Evolutionary conservation across 2,888 invertebrate genomes (phyloP).

Genomic region (Pandemis heparana): DNA sequence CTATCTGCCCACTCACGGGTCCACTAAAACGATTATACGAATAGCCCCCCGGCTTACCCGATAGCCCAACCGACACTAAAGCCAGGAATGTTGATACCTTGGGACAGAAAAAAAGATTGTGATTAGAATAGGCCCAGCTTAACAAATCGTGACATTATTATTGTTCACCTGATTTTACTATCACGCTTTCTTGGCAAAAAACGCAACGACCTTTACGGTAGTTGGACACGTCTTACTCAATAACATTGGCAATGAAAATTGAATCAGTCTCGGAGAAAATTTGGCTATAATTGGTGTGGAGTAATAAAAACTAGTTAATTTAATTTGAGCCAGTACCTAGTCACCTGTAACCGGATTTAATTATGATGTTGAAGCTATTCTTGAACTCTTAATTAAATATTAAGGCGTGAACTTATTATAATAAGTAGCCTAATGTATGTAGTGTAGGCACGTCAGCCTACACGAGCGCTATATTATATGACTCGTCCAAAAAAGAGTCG

Average conservation of each 20-base stretch:
- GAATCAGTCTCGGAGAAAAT: conserved; percentile 59
- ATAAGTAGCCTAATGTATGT: no score
- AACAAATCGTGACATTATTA: conserved; percentile 19
- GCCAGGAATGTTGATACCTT: conserved; percentile 65
- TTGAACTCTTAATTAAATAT: not conserved
- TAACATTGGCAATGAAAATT: conserved; percentile 74
- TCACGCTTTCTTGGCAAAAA: conserved; percentile 53
- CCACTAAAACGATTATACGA: conserved; percentile 91
- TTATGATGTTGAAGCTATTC: not conserved
- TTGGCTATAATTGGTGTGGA: conserved; percentile 39
- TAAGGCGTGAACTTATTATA: no score
- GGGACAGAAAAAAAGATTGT: conserved; percentile 25
- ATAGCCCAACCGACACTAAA: conserved; percentile 59
- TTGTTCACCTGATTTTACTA: conserved; percentile 19
- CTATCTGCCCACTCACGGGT: conserved; percentile 89
- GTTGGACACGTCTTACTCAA: conserved; percentile 66
- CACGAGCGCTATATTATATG: no score
- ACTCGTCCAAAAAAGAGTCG: no score
- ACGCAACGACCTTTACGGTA: conserved; percentile 76
- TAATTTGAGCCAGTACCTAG: conserved; percentile 24
- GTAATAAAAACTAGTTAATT: conserved; percentile 29
- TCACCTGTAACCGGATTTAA: not conserved
- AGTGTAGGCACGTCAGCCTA: no score
- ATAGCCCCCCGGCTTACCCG: conserved; percentile 83
- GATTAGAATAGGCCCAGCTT: conserved; percentile 21